Evolutionary conservation across 2,888 invertebrate genomes (phyloP).

Genomic region (Drosophila austrosaltans): DNA sequence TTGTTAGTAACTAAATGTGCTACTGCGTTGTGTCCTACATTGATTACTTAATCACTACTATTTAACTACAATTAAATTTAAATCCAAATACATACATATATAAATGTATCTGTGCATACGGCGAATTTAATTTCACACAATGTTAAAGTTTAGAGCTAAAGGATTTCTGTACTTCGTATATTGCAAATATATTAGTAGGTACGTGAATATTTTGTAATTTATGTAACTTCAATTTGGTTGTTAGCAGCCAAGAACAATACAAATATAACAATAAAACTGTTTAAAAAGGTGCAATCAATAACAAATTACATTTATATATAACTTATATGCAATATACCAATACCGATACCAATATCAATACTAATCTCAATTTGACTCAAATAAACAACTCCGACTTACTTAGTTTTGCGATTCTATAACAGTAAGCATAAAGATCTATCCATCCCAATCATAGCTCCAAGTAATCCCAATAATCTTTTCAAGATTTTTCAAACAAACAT

Average conservation of each 20-base stretch:
- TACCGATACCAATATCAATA: not conserved
- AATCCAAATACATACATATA: conserved; percentile 14
- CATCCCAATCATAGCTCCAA: not conserved
- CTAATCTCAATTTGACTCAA: conserved; percentile 10
- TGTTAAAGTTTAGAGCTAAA: conserved; percentile 23
- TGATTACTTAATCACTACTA: conserved; percentile 13
- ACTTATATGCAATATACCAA: conserved; percentile 14
- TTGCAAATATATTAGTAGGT: conserved; percentile 9
- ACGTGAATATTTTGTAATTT: conserved; percentile 19
- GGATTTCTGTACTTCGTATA: conserved; percentile 22
- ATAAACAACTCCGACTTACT: conserved; percentile 6
- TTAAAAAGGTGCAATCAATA: conserved; percentile 36
- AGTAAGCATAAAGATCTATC: conserved; percentile 2
- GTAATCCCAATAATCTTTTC: not conserved
- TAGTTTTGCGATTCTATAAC: conserved; percentile 6
- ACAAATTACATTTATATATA: conserved; percentile 16
- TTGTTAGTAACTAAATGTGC: conserved; percentile 11
- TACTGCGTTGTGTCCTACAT: conserved; percentile 18
- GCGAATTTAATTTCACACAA: conserved; percentile 23
- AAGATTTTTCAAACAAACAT: not conserved
- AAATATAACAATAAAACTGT: conserved; percentile 21
- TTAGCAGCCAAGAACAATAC: conserved; percentile 19
- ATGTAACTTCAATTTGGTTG: conserved; percentile 24
- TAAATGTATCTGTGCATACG: conserved; percentile 24
- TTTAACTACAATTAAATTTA: conserved; percentile 13